Conservation (phyloP, 2,888 invertebrate species). For the Tethea ocularis region DNA sequence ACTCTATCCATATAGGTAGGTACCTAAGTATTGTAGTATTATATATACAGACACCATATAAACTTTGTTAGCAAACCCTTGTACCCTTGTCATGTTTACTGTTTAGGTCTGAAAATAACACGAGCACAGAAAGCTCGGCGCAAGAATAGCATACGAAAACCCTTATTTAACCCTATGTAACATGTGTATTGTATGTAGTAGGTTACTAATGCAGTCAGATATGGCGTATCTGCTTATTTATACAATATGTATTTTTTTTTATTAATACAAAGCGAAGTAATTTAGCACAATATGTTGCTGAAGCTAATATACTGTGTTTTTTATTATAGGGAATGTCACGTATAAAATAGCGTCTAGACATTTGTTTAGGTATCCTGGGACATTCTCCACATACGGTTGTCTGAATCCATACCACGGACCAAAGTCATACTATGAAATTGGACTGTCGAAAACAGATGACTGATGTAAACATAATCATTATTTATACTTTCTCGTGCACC, state of each 20-base stretch:
- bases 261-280: too few relatives aligned
- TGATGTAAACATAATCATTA: too few relatives aligned
- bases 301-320: not conserved
- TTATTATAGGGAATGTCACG: not conserved
- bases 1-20: not conserved
- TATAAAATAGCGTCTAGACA: too few relatives aligned
- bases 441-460: too few relatives aligned
- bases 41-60: conserved; percentile 4
- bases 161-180: conserved; percentile 1
- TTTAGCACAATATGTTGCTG: not conserved
- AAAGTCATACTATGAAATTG: too few relatives aligned
- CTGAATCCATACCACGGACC: too few relatives aligned
- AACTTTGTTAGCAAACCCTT: conserved; percentile 3
- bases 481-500: too few relatives aligned
- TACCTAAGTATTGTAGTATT: not conserved
- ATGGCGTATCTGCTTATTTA: not conserved
- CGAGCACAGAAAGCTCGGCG: conserved; percentile 1
- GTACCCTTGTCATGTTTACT: conserved; percentile 6
- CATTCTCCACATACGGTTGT: too few relatives aligned
- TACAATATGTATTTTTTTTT: not conserved
- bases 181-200: not conserved
- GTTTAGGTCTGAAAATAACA: conserved; percentile 6
- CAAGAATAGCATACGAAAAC: conserved; percentile 5
- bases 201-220: not conserved
- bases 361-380: too few relatives aligned